These are phyloP conservation scores for Adelphocoris suturalis DNA, from an alignment of 2,888 invertebrate species.

Conservation along the genomic window DNA sequence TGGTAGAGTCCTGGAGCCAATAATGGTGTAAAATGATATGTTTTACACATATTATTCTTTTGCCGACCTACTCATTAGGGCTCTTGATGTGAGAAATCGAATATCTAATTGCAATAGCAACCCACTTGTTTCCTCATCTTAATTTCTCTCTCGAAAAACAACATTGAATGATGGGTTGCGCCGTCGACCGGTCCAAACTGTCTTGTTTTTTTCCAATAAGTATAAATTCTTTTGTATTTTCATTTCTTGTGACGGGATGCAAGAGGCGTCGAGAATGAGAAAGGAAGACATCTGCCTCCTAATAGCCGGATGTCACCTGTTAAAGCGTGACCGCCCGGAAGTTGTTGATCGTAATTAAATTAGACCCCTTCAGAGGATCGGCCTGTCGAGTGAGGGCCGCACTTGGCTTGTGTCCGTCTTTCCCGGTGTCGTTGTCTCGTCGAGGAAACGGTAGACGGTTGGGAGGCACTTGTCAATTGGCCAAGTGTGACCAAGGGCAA, in stretches of 20 bases:
- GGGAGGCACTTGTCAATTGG: neutral
- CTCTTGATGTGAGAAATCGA: no score
- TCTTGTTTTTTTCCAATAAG: no score
- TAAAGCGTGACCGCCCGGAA: constrained; percentile 70
- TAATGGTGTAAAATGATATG: no score
- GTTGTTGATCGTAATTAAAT: constrained; percentile 68
- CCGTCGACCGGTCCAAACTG: no score
- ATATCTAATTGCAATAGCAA: no score
- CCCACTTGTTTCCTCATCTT: no score
- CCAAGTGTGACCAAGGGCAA: constrained; percentile 47
- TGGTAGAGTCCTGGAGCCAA: no score
- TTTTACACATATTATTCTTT: no score
- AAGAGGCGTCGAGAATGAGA: neutral
- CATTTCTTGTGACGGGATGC: neutral
- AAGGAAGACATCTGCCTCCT: constrained; percentile 66
- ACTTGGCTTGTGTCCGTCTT: constrained; percentile 2
- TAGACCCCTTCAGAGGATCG: constrained; percentile 34
- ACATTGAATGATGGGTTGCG: no score
- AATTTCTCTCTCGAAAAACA: no score
- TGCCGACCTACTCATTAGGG: no score
- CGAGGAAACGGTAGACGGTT: constrained; percentile 8
- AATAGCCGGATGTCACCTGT: constrained; percentile 71
- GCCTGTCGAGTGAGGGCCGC: neutral
- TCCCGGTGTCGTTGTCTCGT: neutral
- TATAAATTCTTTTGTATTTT: no score